Percentiles rank a stretch among this genome's conserved stretches.
Conservation (phyloP, 2,797 vertebrate genomes). For the Rhodeus uyekii region DNA sequence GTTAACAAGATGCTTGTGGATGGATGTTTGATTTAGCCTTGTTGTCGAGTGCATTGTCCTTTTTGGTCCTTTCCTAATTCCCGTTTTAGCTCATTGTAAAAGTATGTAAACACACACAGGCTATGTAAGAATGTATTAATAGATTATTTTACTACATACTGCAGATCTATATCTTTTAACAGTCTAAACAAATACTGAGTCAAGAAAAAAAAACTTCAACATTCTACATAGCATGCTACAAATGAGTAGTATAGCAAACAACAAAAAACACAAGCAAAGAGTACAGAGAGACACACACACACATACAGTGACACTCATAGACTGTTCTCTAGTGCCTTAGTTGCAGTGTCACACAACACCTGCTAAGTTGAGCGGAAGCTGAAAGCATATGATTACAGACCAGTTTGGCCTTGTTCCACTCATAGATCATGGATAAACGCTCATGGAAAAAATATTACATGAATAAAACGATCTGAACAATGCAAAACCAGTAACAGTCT, state of each 20-base stretch:
- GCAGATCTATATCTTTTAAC: neutral
- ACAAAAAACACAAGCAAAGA: neutral
- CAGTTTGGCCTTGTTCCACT: slow-evolving; percentile 8
- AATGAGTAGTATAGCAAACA: neutral
- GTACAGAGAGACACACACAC: neutral
- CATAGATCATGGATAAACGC: slow-evolving; percentile 18
- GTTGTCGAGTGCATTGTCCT: neutral
- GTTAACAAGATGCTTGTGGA: slow-evolving; percentile 2
- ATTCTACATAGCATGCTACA: too few relatives aligned
- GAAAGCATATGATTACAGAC: slow-evolving; percentile 1
- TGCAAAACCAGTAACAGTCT: neutral
- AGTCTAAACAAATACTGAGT: neutral
- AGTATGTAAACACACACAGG: neutral
- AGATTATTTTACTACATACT: neutral
- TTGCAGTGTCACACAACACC: neutral
- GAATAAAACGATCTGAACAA: neutral
- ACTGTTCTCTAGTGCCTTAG: neutral
- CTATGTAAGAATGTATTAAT: neutral
- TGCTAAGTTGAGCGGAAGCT: neutral
- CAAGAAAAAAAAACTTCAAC: neutral
- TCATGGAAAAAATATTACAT: too few relatives aligned
- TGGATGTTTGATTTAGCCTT: neutral
- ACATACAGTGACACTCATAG: neutral
- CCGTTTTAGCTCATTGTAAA: neutral
- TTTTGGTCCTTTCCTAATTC: neutral